Evolutionary conservation across 2,113 vertebrate species (phyloP), one percentile per base, ranked within the genome.

Genomic region (Canis aureus): DNA sequence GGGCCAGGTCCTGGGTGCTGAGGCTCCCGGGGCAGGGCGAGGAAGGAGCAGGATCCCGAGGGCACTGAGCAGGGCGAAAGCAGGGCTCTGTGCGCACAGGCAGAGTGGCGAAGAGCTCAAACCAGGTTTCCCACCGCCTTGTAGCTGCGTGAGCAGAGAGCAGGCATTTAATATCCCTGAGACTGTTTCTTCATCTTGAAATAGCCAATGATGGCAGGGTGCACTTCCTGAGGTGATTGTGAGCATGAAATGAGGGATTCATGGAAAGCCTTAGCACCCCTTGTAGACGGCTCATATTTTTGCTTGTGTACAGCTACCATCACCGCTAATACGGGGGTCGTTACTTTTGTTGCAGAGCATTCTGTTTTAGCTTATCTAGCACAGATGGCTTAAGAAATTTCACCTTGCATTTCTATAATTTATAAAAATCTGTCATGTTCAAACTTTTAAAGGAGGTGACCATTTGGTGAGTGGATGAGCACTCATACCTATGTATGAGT

Each of bases 331-430:
- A 78, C n/a, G 29, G 35, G 9, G 5, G 19, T 62, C 49, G 32
- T 62, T 83, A 67, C n/a, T 49, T 79, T 85, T 85, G 17, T 38
- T 64, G 32, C 51, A 74, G 62, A 78, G 16, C 11, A 29, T 90
- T 86, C 10, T 57, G 0, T 53, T 86, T 92, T 38, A 59, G 84
- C 43, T 67, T 89, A 60, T 71, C 74, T 93, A 66, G 67, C 55
- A 55, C 38, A 25, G 1, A 3, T 55, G 32, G 8, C 35, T 62
- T 95, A 32, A 79, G 57, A 62, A 78, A 81, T 67, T 25, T 78
- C 38, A 38, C 55, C 27, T 91, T 60, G 23, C 22, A 27, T 89
- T 88, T 96, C 25, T 78, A 8, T 29, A 51, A 12, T 55, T 89
- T 59, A 53, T 60, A 49, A 67, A 92, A 67, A 73, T 69, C 35